These are phyloP conservation scores for Panzeria rudis DNA, from an alignment of 2,888 invertebrate species.

Conservation along the genomic window DNA sequence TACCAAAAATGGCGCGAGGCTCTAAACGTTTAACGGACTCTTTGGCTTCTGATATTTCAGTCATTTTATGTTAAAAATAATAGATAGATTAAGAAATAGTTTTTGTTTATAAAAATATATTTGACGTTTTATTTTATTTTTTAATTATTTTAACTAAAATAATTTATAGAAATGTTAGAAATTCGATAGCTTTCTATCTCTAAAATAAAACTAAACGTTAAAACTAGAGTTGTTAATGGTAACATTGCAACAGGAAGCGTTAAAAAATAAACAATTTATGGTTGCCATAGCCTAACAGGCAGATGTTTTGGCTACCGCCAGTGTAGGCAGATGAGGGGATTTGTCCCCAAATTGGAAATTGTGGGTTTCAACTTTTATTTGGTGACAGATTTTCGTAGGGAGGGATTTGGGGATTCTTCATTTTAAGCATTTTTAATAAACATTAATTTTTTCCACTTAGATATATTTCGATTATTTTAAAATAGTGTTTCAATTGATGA, in stretches of 20 bases:
- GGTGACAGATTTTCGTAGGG: too few relatives aligned
- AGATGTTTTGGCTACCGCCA: constrained; percentile 2
- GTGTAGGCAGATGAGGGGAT: too few relatives aligned
- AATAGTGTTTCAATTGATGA: too few relatives aligned
- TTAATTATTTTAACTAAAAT: constrained; percentile 12
- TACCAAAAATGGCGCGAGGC: constrained; percentile 90
- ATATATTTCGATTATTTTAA: too few relatives aligned
- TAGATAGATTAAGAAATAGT: constrained; percentile 6
- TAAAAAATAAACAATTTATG: neutral
- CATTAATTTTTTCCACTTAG: too few relatives aligned
- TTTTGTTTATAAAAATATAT: constrained; percentile 2
- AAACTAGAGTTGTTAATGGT: constrained; percentile 50
- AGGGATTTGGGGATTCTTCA: too few relatives aligned
- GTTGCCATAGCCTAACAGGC: constrained; percentile 3
- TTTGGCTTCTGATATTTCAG: constrained; percentile 42
- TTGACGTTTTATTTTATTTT: neutral
- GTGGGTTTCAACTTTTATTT: too few relatives aligned
- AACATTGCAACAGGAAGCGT: constrained; percentile 3
- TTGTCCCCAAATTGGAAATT: too few relatives aligned
- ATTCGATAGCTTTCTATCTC: constrained; percentile 6
- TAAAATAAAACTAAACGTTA: neutral
- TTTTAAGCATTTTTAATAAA: too few relatives aligned
- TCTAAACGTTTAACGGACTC: constrained; percentile 83
- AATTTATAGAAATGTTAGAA: neutral
- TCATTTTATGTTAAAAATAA: constrained; percentile 16